phyloP scores from a whole-genome alignment of 2,113 vertebrate species.

The Pavo muticus region DNA sequence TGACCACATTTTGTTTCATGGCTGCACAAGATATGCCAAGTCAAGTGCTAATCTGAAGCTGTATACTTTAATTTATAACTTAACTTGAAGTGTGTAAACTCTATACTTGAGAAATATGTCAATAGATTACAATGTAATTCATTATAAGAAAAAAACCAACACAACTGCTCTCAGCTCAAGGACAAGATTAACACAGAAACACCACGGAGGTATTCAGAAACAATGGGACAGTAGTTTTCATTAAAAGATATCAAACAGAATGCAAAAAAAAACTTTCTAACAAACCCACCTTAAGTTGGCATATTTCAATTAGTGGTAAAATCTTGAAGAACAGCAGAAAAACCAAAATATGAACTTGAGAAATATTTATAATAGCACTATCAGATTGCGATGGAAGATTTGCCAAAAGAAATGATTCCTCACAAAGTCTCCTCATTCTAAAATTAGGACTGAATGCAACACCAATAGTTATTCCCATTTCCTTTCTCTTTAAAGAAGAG shows the following conservation, averaged over 20 bases:
- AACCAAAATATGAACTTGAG: not conserved
- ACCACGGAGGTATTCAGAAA: not conserved
- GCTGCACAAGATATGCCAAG: not conserved
- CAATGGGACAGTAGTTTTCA: not conserved
- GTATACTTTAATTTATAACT: no score
- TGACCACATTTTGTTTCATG: not conserved
- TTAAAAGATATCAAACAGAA: not conserved
- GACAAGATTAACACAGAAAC: not conserved
- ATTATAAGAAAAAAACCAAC: not conserved
- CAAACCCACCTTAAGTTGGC: not conserved
- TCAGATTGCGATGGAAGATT: not conserved
- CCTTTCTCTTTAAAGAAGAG: not conserved
- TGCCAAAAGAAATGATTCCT: conserved; percentile 1
- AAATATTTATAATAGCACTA: not conserved
- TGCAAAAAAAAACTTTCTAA: not conserved
- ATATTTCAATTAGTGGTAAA: not conserved
- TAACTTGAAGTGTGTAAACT: not conserved
- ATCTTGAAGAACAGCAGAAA: not conserved
- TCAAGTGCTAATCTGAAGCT: not conserved
- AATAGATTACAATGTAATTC: not conserved
- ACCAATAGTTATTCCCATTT: not conserved
- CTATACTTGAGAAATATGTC: not conserved
- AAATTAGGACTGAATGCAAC: not conserved
- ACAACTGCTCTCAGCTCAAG: not conserved
- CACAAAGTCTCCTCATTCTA: not conserved